These are phyloP conservation scores for Anneissia japonica DNA, from an alignment of 35 echinoderm and acorn worm genomes.

Conservation along the genomic window DNA sequence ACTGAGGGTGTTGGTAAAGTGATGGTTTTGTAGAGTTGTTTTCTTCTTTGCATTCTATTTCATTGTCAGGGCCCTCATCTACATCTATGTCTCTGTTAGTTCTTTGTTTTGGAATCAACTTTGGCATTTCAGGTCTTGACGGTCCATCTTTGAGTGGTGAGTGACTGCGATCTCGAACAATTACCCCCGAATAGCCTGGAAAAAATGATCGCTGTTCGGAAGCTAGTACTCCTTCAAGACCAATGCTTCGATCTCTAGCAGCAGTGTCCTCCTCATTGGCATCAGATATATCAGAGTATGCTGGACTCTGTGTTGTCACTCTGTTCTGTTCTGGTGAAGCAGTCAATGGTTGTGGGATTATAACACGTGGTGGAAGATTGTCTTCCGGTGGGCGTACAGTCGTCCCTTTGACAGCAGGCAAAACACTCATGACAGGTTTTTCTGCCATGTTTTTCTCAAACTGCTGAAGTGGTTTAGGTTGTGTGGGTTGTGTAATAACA, in stretches of 20 bases:
- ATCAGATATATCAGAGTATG: slow-evolving; percentile 98
- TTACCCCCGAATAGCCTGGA: not conserved
- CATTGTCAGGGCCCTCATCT: not conserved
- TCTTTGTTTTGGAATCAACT: not conserved
- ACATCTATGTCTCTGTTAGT: not conserved
- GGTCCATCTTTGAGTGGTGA: not conserved
- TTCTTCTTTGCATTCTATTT: not conserved
- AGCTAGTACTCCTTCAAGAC: not conserved
- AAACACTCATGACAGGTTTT: slow-evolving; percentile 22
- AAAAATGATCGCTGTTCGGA: not conserved
- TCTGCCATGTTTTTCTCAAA: slow-evolving; percentile 21
- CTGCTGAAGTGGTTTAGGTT: slow-evolving; percentile 30
- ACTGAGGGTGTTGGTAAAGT: not conserved
- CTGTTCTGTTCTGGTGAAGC: not conserved
- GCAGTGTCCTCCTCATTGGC: slow-evolving; percentile 50
- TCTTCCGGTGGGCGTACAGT: slow-evolving; percentile 18
- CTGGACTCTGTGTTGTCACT: slow-evolving; percentile 53
- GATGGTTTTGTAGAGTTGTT: not conserved
- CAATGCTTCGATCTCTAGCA: not conserved
- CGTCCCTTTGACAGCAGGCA: slow-evolving; percentile 25
- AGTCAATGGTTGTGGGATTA: not conserved
- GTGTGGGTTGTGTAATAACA: slow-evolving; percentile 17
- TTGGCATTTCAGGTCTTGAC: not conserved
- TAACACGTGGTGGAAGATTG: slow-evolving; percentile 17
- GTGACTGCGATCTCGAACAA: not conserved